phyloP scores from a whole-genome alignment of 2,888 invertebrate genomes.

The Trissolcus japonicus region DNA sequence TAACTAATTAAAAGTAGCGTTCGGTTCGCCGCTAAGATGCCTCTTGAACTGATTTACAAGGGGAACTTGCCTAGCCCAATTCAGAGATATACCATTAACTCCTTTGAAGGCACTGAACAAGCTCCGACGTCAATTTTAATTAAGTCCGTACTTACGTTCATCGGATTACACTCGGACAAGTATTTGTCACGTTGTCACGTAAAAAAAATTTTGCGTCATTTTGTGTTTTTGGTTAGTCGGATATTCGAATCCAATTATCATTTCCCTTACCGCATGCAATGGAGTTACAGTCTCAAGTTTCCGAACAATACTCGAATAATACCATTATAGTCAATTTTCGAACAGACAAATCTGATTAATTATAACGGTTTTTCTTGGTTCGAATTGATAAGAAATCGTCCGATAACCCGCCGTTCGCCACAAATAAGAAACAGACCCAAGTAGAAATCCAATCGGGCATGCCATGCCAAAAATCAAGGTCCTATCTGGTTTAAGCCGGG shows the following conservation, averaged over 20 bases:
- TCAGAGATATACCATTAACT: constrained; percentile 40
- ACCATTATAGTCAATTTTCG: constrained; percentile 31
- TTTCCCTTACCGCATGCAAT: constrained; percentile 7
- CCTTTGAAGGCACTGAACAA: constrained; percentile 44
- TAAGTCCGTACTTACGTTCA: constrained; percentile 38
- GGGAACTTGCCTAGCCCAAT: constrained; percentile 43
- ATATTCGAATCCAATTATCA: constrained; percentile 38
- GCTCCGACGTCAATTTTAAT: constrained; percentile 41
- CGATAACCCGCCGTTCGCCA: too few species aligned
- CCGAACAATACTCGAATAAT: constrained; percentile 18
- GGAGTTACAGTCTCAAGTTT: constrained; percentile 25
- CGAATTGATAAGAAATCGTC: too few species aligned
- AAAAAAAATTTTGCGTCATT: constrained; percentile 39
- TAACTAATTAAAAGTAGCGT: constrained; percentile 55
- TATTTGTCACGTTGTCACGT: constrained; percentile 16
- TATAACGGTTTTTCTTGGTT: too few species aligned
- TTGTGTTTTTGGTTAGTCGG: constrained; percentile 34
- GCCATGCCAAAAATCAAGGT: too few species aligned
- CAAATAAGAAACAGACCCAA: too few species aligned
- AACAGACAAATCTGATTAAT: constrained; percentile 6
- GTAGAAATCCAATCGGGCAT: too few species aligned
- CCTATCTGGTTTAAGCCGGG: too few species aligned
- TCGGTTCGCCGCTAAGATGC: constrained; percentile 45
- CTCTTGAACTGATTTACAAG: constrained; percentile 45
- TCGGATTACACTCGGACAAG: constrained; percentile 42